Evolutionary conservation across 2,797 vertebrate genomes (phyloP).

Genomic region (Pangasius krempfi): DNA sequence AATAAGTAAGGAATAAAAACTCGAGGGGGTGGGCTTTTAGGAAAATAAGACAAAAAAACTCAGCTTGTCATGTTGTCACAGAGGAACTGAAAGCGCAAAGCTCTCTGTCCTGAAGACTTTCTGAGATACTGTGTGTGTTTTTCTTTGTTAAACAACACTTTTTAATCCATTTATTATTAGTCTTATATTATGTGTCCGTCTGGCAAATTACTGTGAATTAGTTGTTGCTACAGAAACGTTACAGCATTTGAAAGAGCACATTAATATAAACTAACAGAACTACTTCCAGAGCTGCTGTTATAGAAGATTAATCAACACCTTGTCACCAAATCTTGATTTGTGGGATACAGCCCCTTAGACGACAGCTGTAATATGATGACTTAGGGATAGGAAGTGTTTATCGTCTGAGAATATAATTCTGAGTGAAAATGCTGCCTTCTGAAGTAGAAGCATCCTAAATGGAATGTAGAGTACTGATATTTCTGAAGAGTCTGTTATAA

Average conservation of each 20-base stretch:
- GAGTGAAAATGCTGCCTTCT: background rate
- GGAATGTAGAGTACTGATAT: background rate
- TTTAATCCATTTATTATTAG: background rate
- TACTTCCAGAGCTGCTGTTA: background rate
- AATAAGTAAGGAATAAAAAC: background rate
- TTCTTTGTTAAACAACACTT: background rate
- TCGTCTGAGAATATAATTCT: background rate
- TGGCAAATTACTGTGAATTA: background rate
- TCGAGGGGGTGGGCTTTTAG: background rate
- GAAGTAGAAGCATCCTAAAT: background rate
- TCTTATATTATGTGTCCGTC: background rate
- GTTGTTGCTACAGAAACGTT: background rate
- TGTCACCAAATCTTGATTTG: background rate
- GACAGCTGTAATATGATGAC: background rate
- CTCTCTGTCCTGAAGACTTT: background rate
- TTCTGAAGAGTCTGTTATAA: background rate
- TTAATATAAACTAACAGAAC: background rate
- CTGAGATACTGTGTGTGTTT: background rate
- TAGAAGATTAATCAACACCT: background rate
- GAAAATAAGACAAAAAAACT: background rate
- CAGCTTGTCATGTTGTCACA: background rate
- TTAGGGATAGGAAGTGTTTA: background rate
- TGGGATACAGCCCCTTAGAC: background rate
- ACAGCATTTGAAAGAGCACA: background rate
- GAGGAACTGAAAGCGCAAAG: background rate